A percentile compares a stretch with the other conserved stretches of the same genome.
phyloP scores from a whole-genome alignment of 2,113 vertebrate genomes.

The Drymodes brunneopygia region DNA sequence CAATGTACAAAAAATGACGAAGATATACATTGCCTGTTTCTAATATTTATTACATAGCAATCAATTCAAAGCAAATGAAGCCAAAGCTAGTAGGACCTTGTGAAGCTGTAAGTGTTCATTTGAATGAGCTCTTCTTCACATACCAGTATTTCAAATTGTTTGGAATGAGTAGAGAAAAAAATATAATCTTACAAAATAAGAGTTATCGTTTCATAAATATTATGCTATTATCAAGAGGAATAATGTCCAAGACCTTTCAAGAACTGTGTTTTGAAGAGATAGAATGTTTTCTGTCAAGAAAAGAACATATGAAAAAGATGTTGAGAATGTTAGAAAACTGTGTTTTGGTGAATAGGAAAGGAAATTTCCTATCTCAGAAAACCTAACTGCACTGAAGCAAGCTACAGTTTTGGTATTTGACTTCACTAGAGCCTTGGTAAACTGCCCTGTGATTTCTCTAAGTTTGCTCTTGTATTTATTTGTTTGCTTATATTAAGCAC shows the following conservation, averaged over 20 bases:
- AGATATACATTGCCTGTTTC: not conserved
- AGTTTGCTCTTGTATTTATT: not conserved
- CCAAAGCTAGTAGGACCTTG: not conserved
- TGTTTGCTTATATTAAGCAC: not conserved
- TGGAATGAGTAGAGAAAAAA: not conserved
- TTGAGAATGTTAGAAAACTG: not conserved
- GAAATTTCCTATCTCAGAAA: not conserved
- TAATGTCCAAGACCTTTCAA: not conserved
- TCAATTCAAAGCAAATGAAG: not conserved
- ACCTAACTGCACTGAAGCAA: not conserved
- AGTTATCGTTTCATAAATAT: not conserved
- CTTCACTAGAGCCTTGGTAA: not conserved
- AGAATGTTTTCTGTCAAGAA: not conserved
- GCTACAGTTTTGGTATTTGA: not conserved
- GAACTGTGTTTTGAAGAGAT: not conserved
- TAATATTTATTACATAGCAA: not conserved
- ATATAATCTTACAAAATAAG: not conserved
- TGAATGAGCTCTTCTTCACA: not conserved
- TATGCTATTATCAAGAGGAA: not conserved
- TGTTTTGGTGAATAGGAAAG: not conserved
- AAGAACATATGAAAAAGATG: not conserved
- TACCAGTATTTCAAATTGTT: not conserved
- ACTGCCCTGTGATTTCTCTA: not conserved
- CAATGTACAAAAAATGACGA: not conserved
- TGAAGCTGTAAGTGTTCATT: not conserved